Conservation (phyloP, 2,797 vertebrate species). For the Cryptoblepharus egeriae region DNA sequence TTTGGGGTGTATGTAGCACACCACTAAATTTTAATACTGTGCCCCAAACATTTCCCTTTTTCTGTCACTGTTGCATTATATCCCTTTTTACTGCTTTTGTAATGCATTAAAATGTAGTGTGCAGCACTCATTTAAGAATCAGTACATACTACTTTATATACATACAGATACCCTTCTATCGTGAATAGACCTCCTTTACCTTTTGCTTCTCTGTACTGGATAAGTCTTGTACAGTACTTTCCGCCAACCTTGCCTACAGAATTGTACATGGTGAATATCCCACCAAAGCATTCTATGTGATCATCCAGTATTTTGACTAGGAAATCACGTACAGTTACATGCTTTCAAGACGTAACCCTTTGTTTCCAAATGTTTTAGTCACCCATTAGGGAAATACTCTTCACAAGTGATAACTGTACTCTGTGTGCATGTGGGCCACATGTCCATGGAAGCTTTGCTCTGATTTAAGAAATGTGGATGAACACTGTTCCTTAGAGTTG, state of each 20-base stretch:
- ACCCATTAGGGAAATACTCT: slow-evolving; percentile 40
- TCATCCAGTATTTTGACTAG: slow-evolving; percentile 35
- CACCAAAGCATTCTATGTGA: slow-evolving; percentile 2
- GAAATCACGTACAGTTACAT: slow-evolving; percentile 42
- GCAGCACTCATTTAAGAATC: slow-evolving; percentile 16
- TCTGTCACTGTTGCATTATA: background rate
- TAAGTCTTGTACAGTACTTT: background rate
- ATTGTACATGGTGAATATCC: background rate
- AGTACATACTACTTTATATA: background rate
- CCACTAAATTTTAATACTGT: background rate
- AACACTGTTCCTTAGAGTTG: no score
- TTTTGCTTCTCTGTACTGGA: accelerated
- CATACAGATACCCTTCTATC: slow-evolving; percentile 4
- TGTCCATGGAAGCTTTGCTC: no score
- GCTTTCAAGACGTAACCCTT: slow-evolving; percentile 43
- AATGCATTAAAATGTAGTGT: slow-evolving; percentile 36
- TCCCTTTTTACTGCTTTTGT: slow-evolving; percentile 18
- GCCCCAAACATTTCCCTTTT: slow-evolving; percentile 21
- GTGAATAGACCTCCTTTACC: background rate
- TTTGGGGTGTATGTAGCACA: slow-evolving; percentile 25
- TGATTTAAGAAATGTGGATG: no score
- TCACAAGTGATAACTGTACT: no score
- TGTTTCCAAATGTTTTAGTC: slow-evolving; percentile 44
- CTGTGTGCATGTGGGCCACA: no score
- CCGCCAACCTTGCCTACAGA: background rate